These are phyloP conservation scores for Hedya salicella DNA, from an alignment of 2,888 invertebrate genomes.

Conservation along the genomic window DNA sequence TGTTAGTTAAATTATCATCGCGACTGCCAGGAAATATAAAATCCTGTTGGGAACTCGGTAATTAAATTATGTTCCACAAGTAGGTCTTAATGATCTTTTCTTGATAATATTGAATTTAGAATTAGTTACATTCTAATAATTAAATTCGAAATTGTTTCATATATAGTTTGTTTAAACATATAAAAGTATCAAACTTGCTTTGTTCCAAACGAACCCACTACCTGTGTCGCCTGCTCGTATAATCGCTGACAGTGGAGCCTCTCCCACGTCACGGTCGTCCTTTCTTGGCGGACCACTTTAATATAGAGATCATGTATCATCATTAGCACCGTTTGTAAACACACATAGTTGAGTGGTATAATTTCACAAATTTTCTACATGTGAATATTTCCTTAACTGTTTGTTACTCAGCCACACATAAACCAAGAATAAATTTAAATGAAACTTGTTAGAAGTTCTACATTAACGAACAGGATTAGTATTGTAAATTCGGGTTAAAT, in stretches of 20 bases:
- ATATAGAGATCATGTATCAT: conserved; percentile 23
- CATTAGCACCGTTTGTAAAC: conserved; percentile 25
- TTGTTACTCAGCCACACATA: too few relatives aligned
- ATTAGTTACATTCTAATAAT: too few relatives aligned
- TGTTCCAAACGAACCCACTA: not conserved
- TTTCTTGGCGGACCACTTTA: conserved; percentile 10
- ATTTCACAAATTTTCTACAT: too few relatives aligned
- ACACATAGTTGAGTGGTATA: not conserved
- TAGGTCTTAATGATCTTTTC: conserved; percentile 13
- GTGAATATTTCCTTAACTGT: too few relatives aligned
- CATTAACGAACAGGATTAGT: too few relatives aligned
- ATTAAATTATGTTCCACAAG: conserved; percentile 35
- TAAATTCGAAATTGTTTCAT: too few relatives aligned
- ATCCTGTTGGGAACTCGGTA: conserved; percentile 43
- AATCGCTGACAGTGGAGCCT: conserved; percentile 13
- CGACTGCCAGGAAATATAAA: conserved; percentile 63
- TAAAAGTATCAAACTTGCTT: not conserved
- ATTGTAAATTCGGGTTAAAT: too few relatives aligned
- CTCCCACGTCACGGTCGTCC: not conserved
- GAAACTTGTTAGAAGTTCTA: too few relatives aligned
- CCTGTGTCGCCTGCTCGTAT: not conserved
- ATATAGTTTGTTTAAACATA: conserved; percentile 48
- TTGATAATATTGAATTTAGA: not conserved
- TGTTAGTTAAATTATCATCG: conserved; percentile 82
- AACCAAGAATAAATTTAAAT: too few relatives aligned